Conservation (phyloP, 2,888 invertebrate species). For the Bunonema sp. region DNA sequence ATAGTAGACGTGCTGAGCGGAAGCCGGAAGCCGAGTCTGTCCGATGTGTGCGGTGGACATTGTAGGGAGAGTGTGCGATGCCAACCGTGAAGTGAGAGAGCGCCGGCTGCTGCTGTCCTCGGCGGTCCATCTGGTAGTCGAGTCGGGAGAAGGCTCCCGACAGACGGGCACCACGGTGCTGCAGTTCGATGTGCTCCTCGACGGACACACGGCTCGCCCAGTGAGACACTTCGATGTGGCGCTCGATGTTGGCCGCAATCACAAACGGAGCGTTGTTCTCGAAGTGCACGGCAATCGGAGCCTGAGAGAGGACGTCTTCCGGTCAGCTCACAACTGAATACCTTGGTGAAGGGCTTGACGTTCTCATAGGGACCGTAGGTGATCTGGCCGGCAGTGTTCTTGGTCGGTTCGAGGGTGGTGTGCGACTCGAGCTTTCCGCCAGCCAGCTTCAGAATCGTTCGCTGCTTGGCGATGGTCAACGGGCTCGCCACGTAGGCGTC, state of each 20-base stretch:
- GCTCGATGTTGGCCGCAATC: conserved; percentile 67
- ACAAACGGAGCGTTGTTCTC: conserved; percentile 91
- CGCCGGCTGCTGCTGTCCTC: conserved; percentile 66
- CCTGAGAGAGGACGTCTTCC: conserved; percentile 36
- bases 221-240: conserved; percentile 84
- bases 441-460: conserved; percentile 63
- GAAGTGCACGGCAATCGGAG: conserved; percentile 67
- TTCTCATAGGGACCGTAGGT: conserved; percentile 76
- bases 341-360: conserved; percentile 53
- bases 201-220: conserved; percentile 91
- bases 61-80: background rate
- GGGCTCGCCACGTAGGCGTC: conserved; percentile 70
- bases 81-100: conserved; percentile 72
- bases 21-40: conserved; percentile 57
- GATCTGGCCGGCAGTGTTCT: conserved; percentile 64
- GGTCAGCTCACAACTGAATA: conserved; percentile 10
- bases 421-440: conserved; percentile 15
- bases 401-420: conserved; percentile 56
- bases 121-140: conserved; percentile 82
- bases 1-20: conserved; percentile 88
- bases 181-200: conserved; percentile 77
- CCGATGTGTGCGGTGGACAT: background rate
- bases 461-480: conserved; percentile 66
- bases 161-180: conserved; percentile 77
- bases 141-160: conserved; percentile 72